Conservation (phyloP, 2,888 invertebrate genomes). For the Toxonevra muliebris region DNA sequence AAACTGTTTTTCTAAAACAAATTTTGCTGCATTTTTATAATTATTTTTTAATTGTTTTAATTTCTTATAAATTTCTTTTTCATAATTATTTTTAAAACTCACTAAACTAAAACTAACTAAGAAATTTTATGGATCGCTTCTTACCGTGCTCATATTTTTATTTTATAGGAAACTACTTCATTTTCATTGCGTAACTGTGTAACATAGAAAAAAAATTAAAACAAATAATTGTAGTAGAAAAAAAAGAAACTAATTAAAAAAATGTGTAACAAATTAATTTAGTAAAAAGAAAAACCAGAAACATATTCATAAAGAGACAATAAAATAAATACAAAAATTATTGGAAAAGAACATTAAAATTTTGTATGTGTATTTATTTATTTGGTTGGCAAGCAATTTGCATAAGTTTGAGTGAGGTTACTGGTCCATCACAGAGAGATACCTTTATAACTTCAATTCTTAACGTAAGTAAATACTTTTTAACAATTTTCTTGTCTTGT, state of each 20-base stretch:
- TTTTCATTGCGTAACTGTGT: constrained; percentile 22
- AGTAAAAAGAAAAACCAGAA: constrained; percentile 13
- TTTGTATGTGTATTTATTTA: too few species aligned
- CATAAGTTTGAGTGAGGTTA: too few species aligned
- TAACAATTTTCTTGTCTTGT: too few species aligned
- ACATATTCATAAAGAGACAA: constrained; percentile 34
- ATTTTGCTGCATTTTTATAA: background rate
- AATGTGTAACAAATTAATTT: background rate
- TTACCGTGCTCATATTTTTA: too few species aligned
- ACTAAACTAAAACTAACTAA: background rate
- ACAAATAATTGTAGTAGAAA: constrained; percentile 8
- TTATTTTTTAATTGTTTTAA: background rate
- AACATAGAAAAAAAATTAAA: constrained; percentile 17
- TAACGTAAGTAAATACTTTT: too few species aligned
- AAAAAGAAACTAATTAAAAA: background rate
- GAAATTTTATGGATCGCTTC: background rate
- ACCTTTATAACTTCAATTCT: too few species aligned
- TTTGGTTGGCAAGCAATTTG: too few species aligned
- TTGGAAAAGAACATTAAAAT: too few species aligned
- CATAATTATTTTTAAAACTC: background rate
- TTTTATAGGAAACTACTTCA: too few species aligned
- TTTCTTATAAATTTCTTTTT: background rate
- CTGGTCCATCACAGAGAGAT: too few species aligned
- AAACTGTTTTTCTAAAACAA: background rate
- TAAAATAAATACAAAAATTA: constrained; percentile 18